These are phyloP conservation scores for Emys orbicularis DNA, from an alignment of 2,797 vertebrate genomes.

Conservation along the genomic window DNA sequence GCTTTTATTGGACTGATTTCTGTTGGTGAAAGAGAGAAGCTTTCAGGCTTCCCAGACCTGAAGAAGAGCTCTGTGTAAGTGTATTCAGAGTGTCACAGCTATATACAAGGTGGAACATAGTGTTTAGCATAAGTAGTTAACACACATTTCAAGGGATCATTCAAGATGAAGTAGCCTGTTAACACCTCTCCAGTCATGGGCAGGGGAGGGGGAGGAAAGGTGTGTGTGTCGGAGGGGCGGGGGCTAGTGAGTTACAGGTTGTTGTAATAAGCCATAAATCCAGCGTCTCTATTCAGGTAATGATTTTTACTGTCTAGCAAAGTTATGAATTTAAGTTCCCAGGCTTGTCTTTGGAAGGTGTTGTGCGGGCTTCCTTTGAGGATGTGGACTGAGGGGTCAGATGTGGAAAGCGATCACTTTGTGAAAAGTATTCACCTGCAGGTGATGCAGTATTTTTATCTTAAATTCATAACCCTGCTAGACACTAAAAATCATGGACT, in stretches of 20 bases:
- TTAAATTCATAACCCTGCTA: background rate
- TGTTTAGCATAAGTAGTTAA: background rate
- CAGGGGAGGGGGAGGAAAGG: background rate
- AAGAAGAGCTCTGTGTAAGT: background rate
- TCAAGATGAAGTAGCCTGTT: background rate
- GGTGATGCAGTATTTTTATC: background rate
- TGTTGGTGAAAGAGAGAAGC: background rate
- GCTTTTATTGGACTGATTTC: background rate
- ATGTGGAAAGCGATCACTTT: background rate
- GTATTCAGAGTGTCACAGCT: background rate
- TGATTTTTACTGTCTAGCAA: background rate
- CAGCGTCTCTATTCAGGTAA: background rate
- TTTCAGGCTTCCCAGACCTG: background rate
- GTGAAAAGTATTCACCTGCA: background rate
- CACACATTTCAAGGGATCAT: background rate
- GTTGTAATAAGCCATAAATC: background rate
- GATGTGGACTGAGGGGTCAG: background rate
- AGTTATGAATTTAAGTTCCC: background rate
- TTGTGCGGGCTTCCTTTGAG: background rate
- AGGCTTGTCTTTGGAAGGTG: background rate
- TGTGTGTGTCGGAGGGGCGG: accelerated
- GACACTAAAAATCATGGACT: background rate
- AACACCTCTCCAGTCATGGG: background rate
- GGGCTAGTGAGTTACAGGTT: background rate
- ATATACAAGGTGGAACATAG: background rate